These are phyloP conservation scores for Drosophila paramelanica DNA, from an alignment of 2,888 invertebrate species.

Conservation along the genomic window DNA sequence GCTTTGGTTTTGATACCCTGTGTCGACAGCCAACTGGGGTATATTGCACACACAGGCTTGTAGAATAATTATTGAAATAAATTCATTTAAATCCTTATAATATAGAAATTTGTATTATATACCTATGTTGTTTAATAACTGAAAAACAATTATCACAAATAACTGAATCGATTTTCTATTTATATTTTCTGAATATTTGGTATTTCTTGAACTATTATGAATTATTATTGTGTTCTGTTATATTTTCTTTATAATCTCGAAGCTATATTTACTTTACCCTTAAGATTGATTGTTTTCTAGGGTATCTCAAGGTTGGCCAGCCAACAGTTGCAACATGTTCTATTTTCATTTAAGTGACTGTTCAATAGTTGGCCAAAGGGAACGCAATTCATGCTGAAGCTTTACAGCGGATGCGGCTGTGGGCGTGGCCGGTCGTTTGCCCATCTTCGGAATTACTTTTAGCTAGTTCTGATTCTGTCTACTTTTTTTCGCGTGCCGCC, in stretches of 20 bases:
- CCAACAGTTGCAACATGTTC: not conserved
- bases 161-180: no score
- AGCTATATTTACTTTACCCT: no score
- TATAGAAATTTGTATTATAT: no score
- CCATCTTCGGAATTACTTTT: slow-evolving; percentile 34
- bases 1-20: slow-evolving; percentile 41
- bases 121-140: no score
- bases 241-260: not conserved
- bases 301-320: not conserved
- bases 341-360: slow-evolving; percentile 35
- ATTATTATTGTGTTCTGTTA: not conserved
- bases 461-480: slow-evolving; percentile 24
- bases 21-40: not conserved
- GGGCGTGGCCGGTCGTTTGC: slow-evolving; percentile 33
- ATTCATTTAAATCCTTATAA: no score
- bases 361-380: slow-evolving; percentile 21
- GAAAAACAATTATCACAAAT: no score
- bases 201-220: no score
- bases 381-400: not conserved
- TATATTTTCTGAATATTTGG: no score
- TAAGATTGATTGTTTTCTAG: not conserved
- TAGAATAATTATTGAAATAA: no score
- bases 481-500: slow-evolving; percentile 6
- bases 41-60: not conserved
- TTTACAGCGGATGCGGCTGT: not conserved